These are phyloP conservation scores for Gymnocheta viridis DNA, from an alignment of 2,888 invertebrate species.

Conservation along the genomic window DNA sequence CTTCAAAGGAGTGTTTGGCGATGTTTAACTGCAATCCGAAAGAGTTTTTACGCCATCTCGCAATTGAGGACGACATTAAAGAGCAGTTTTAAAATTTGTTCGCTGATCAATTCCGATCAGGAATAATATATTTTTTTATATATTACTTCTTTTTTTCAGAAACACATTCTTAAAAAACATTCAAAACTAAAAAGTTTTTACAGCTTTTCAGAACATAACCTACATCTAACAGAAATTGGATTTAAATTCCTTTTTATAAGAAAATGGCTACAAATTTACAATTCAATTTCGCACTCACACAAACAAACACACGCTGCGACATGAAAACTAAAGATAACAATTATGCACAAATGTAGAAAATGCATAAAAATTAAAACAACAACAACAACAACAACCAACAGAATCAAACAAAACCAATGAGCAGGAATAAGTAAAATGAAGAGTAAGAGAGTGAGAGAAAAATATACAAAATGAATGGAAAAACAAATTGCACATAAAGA, in stretches of 20 bases:
- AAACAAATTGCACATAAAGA: constrained; percentile 15
- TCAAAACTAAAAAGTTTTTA: background rate
- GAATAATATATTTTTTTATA: too few relatives aligned
- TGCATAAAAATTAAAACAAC: background rate
- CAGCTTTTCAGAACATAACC: background rate
- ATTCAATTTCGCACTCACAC: constrained; percentile 18
- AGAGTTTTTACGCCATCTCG: too few relatives aligned
- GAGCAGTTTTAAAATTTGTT: too few relatives aligned
- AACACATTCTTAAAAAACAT: too few relatives aligned
- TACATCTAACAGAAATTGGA: background rate
- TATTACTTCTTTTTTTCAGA: too few relatives aligned
- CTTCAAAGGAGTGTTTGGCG: too few relatives aligned
- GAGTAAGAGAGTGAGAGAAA: background rate
- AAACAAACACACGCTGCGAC: background rate
- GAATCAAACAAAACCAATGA: constrained; percentile 1
- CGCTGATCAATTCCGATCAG: too few relatives aligned
- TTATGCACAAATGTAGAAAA: background rate
- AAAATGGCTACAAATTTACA: constrained; percentile 25
- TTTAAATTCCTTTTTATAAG: constrained; percentile 5
- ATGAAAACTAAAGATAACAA: constrained; percentile 17
- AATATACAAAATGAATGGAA: background rate
- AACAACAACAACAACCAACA: background rate
- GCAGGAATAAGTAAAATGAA: constrained; percentile 2
- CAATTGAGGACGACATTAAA: too few relatives aligned
- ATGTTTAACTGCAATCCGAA: too few relatives aligned